phyloP scores from a whole-genome alignment of 2,797 vertebrate species.

The Chaetodon trifasciatus region DNA sequence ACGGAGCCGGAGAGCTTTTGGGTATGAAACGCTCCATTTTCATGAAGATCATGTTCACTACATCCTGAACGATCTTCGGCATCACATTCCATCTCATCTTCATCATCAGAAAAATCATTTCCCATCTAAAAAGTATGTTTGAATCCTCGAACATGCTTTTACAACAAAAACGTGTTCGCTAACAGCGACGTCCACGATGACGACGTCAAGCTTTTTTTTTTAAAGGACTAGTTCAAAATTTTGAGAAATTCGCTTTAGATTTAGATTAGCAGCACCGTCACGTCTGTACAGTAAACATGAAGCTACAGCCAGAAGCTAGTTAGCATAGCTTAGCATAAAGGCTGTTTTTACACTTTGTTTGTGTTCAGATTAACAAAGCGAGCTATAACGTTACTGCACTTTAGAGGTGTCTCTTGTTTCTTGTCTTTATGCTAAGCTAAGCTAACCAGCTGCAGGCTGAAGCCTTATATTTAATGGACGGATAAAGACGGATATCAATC shows the following conservation, averaged over 20 bases:
- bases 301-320: neutral
- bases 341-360: too few species aligned
- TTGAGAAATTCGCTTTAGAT: neutral
- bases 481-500: neutral
- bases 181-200: constrained; percentile 1
- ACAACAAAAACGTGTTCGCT: neutral
- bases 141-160: constrained; percentile 45
- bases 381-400: neutral
- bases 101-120: constrained; percentile 39
- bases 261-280: neutral
- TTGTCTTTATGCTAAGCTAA: constrained; percentile 32
- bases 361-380: too few species aligned
- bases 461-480: neutral
- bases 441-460: neutral
- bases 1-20: constrained; percentile 64
- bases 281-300: neutral
- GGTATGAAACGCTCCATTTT: constrained; percentile 63
- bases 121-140: constrained; percentile 45
- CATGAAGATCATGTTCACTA: constrained; percentile 10
- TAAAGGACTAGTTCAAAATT: neutral
- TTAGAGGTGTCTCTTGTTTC: too few species aligned
- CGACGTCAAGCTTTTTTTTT: neutral
- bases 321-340: constrained; percentile 15
- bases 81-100: constrained; percentile 61
- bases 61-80: constrained; percentile 11